Percentiles rank a stretch among this genome's conserved stretches.
These are phyloP conservation scores for Eurois occulta DNA, from an alignment of 2,888 invertebrate genomes.

Conservation along the genomic window DNA sequence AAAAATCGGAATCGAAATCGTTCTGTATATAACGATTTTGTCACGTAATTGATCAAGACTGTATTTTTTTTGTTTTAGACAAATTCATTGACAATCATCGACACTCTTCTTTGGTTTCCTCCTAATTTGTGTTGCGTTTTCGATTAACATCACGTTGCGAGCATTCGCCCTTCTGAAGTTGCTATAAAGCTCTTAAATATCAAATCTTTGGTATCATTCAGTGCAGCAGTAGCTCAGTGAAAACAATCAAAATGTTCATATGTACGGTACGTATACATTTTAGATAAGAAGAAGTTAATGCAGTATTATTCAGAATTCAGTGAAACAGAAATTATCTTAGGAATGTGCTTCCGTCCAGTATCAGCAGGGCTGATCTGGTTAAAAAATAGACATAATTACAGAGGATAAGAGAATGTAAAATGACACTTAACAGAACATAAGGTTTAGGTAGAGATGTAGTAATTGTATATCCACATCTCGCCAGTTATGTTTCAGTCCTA, in stretches of 20 bases:
- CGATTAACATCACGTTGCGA: constrained; percentile 68
- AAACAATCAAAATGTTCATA: constrained; percentile 83
- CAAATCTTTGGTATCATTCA: constrained; percentile 73
- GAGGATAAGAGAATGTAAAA: not conserved
- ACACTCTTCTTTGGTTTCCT: constrained; percentile 30
- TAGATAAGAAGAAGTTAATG: not conserved
- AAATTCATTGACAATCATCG: constrained; percentile 28
- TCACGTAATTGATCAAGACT: not conserved
- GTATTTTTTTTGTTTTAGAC: not conserved
- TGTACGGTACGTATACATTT: constrained; percentile 77
- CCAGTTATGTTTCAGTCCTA: not conserved
- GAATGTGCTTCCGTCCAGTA: not conserved
- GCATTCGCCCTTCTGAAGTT: constrained; percentile 75
- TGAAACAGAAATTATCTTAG: constrained; percentile 3
- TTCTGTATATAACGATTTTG: too few species aligned
- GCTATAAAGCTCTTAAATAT: constrained; percentile 74
- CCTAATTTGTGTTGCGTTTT: constrained; percentile 59
- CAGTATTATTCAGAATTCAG: not conserved
- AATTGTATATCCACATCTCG: not conserved
- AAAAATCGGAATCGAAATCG: too few species aligned
- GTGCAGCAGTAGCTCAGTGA: constrained; percentile 69
- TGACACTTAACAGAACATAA: not conserved
- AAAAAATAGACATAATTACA: not conserved
- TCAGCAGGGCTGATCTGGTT: not conserved
- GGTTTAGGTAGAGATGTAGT: too few species aligned